A percentile compares a stretch with the other conserved stretches of the same genome.
phyloP scores from a whole-genome alignment of 2,113 vertebrate genomes.

The Microtus oregoni region DNA sequence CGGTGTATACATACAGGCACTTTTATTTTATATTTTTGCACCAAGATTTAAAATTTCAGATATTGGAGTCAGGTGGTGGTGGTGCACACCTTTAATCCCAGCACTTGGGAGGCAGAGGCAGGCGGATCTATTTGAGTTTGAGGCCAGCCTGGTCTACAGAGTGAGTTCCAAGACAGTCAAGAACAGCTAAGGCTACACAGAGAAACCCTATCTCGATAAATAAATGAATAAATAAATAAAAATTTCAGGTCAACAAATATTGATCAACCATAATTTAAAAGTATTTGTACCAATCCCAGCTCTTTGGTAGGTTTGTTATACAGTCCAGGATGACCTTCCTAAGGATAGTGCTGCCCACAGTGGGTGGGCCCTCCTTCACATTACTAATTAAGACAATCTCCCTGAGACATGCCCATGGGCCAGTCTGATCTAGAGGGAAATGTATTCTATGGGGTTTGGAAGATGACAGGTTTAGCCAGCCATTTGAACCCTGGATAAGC shows the following conservation, averaged over 20 bases:
- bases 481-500: not conserved
- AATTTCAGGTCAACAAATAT: not conserved
- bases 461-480: constrained; percentile 15
- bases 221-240: too few species aligned
- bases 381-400: not conserved
- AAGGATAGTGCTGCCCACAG: too few species aligned
- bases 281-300: not conserved
- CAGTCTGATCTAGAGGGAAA: not conserved
- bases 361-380: not conserved
- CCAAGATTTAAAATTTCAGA: not conserved
- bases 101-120: too few species aligned
- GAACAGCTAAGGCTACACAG: too few species aligned
- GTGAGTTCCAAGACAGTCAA: too few species aligned
- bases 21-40: not conserved
- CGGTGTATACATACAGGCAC: too few species aligned
- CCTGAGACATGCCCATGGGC: not conserved
- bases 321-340: not conserved
- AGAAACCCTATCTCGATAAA: too few species aligned
- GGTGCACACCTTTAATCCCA: too few species aligned
- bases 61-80: too few species aligned
- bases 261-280: not conserved
- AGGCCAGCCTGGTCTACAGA: too few species aligned
- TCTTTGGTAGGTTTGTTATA: not conserved
- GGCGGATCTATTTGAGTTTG: too few species aligned
- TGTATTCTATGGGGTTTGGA: not conserved